Base-by-base conservation (phyloP, 2,113 vertebrate species). In the Cephalopterus ornatus region DNA sequence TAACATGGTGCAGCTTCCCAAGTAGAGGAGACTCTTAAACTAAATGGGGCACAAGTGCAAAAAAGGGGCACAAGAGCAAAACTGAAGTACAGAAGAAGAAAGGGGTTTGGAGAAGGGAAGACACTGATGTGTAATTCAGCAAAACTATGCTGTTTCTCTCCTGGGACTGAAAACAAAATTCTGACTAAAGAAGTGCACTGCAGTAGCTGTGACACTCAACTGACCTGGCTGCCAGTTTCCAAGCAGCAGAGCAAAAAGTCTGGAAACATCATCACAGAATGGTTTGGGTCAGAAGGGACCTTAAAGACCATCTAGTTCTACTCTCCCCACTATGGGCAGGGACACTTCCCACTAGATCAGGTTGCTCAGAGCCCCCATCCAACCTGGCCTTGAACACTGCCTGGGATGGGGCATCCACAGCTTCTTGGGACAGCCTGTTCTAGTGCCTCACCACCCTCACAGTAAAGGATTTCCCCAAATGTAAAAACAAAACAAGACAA, bases 361-460 rank as follows among this genome's bases (percentile, higher is more conserved):
- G 9, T 1, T 66, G 44, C 33, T 50, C 50, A 80, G 27, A 73
- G 37, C 9, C 6, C 6, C 59, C 42, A 66, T 33, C 22, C 37
- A 66, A 7, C 5, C 23, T 20, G 44, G 14, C 22, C 26, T 14
- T 50, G 27, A 74, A 74, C 44, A 52, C 4, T 50, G 42, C 27
- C 10, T 44, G 22, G 44, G 44, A 37, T 32, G 27, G 17, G 22
- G 4, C 8, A 74, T 33, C 13, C 21, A 62, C 22, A 62, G 33
- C 23, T 59, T 21, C 18, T 59, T 22, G 27, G 33, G 12, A 28
- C 27, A 81, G 39, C 13, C 27, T 66, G 15, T 50, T 15, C 44
- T 46, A 33, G 8, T 24, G 23, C 12, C 19, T 46, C 42, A 42
- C 9, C 32, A 49, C 1, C 1, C 24, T 9, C 1, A 0, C 22